These are phyloP conservation scores for Thymallus thymallus DNA, from an alignment of 2,113 vertebrate genomes.

Conservation along the genomic window DNA sequence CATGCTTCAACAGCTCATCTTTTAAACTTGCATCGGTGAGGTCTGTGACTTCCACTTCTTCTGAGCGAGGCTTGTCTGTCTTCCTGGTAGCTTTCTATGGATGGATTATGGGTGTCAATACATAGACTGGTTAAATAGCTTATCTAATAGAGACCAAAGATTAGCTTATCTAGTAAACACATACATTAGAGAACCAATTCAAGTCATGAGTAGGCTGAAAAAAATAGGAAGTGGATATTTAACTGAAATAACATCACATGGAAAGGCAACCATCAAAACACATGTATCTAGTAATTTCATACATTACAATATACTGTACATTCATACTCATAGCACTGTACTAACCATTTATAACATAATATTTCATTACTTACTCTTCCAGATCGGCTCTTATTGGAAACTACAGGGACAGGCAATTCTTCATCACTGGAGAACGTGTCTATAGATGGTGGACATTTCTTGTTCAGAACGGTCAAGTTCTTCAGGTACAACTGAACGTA, in stretches of 20 bases:
- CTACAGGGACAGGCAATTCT: conserved; percentile 79
- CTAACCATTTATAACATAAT: background rate
- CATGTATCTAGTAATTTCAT: too few relatives aligned
- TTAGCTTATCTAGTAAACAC: background rate
- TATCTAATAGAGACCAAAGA: background rate
- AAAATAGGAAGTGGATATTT: too few relatives aligned
- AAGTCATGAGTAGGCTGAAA: too few relatives aligned
- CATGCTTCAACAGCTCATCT: conserved; percentile 85
- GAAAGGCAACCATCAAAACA: too few relatives aligned
- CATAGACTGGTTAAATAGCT: background rate
- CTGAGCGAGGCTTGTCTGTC: conserved; percentile 85
- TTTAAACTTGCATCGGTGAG: conserved; percentile 88
- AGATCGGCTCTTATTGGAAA: conserved; percentile 73
- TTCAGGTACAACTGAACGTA: conserved; percentile 95
- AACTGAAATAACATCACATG: too few relatives aligned
- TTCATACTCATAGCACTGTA: too few relatives aligned
- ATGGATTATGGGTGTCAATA: conserved; percentile 14
- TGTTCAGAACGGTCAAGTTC: conserved; percentile 85
- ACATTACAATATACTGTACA: too few relatives aligned
- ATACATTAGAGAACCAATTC: too few relatives aligned
- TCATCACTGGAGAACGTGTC: conserved; percentile 92
- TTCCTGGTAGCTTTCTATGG: conserved; percentile 93
- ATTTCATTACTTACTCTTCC: conserved; percentile 64
- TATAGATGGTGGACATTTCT: conserved; percentile 65
- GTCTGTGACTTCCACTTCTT: conserved; percentile 83